These are phyloP conservation scores for Bilobella aurantiaca DNA, from an alignment of 1,140 invertebrate species.

Conservation along the genomic window DNA sequence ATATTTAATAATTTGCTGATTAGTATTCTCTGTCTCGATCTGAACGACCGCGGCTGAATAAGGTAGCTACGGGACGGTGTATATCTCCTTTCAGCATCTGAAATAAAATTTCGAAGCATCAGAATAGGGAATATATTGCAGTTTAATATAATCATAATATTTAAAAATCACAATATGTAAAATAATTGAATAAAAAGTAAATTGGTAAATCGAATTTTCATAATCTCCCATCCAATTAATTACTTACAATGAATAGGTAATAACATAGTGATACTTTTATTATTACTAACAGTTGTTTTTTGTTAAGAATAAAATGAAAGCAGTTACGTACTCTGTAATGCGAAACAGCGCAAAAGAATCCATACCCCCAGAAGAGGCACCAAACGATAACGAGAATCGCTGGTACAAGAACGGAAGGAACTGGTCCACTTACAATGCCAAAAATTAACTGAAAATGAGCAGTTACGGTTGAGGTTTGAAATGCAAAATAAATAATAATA, in stretches of 20 bases:
- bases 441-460: constrained; percentile 23
- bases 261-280: too few species aligned
- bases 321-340: constrained; percentile 29
- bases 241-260: too few species aligned
- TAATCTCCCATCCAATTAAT: too few species aligned
- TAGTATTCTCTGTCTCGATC: neutral
- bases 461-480: too few species aligned
- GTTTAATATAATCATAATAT: neutral
- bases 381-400: constrained; percentile 31
- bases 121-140: too few species aligned
- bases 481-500: neutral
- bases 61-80: constrained; percentile 25
- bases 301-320: too few species aligned
- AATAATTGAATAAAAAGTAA: too few species aligned
- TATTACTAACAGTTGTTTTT: too few species aligned
- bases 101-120: too few species aligned
- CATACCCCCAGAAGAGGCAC: constrained; percentile 31
- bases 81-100: constrained; percentile 35
- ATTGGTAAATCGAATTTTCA: too few species aligned
- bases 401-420: constrained; percentile 21
- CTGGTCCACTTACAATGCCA: constrained; percentile 27
- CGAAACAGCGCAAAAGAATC: constrained; percentile 32
- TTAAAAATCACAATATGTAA: too few species aligned
- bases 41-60: neutral
- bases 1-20: neutral